These are phyloP conservation scores for Zoroaster sp. DNA, from an alignment of 53 echinoderm and acorn worm genomes.

Conservation along the genomic window DNA sequence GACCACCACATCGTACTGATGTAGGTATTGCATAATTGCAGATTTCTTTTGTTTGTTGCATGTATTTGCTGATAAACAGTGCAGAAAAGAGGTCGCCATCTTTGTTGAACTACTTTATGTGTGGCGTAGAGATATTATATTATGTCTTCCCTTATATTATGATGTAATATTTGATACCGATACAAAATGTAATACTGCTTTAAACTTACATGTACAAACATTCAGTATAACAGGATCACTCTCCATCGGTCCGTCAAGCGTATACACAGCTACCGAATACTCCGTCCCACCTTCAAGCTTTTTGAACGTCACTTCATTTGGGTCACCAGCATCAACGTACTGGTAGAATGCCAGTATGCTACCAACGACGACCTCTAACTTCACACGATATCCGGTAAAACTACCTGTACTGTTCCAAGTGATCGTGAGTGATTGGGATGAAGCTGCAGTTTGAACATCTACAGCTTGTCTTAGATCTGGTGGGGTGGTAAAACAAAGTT, in stretches of 20 bases:
- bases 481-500: not conserved
- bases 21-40: not conserved
- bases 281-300: conserved; percentile 5
- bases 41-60: not conserved
- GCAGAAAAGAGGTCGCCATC: not conserved
- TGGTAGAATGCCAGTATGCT: not conserved
- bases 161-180: too few relatives aligned
- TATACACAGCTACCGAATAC: conserved; percentile 12
- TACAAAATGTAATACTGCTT: not conserved
- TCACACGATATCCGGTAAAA: not conserved
- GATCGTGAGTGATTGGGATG: not conserved
- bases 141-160: not conserved
- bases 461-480: not conserved
- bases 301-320: not conserved
- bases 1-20: not conserved
- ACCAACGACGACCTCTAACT: not conserved
- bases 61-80: not conserved
- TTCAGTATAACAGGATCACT: not conserved
- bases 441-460: not conserved
- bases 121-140: not conserved
- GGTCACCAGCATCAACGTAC: not conserved
- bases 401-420: not conserved
- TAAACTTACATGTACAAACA: not conserved
- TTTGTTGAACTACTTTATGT: too few relatives aligned
- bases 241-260: conserved; percentile 7